phyloP scores from a whole-genome alignment of 1,140 invertebrate genomes.

The Euwallacea fornicatus region DNA sequence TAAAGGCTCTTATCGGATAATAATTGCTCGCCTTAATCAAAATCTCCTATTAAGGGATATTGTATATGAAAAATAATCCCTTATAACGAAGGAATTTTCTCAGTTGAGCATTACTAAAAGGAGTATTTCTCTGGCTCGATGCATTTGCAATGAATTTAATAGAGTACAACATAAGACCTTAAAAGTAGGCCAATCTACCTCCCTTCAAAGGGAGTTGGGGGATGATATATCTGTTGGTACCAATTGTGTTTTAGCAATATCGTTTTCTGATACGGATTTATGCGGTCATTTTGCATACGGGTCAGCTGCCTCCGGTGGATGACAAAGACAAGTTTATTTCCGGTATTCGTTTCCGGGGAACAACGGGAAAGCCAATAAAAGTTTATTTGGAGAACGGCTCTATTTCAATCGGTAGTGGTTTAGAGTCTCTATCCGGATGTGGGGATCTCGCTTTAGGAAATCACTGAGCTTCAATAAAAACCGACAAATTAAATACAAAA shows the following conservation, averaged over 20 bases:
- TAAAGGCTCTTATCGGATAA: no score
- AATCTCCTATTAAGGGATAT: neutral
- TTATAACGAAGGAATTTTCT: no score
- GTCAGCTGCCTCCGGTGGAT: conserved; percentile 13
- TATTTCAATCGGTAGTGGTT: no score
- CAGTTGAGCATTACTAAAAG: no score
- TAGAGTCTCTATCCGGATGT: no score
- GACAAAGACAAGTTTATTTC: conserved; percentile 17
- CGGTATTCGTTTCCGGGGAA: neutral
- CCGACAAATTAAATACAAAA: no score
- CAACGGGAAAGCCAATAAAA: conserved; percentile 3
- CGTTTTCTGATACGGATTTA: conserved; percentile 29
- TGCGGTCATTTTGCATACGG: conserved; percentile 26
- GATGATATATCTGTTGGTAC: conserved; percentile 21
- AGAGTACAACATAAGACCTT: no score
- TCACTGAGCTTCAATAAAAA: no score
- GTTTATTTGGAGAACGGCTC: neutral
- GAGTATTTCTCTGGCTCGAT: no score
- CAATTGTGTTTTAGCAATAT: conserved; percentile 28
- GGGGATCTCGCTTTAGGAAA: no score
- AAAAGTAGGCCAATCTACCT: conserved; percentile 8
- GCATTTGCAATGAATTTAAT: no score
- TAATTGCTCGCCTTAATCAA: neutral
- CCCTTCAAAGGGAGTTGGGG: neutral
- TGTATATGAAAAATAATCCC: neutral